These are phyloP conservation scores for Xiphorhynchus elegans DNA, from an alignment of 2,113 vertebrate genomes.

Conservation along the genomic window DNA sequence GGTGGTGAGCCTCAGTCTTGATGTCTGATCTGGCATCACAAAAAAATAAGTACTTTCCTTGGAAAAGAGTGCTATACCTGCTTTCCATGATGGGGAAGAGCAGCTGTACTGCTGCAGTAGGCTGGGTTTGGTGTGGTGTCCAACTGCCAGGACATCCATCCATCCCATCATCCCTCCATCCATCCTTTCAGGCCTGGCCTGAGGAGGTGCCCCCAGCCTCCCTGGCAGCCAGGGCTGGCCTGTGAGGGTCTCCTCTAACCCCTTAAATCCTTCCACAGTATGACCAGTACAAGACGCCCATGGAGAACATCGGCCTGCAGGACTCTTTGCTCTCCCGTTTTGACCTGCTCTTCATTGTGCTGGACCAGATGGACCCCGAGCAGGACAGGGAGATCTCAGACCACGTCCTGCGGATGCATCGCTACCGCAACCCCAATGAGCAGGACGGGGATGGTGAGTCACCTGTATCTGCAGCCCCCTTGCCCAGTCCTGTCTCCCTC, in stretches of 20 bases:
- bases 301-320: slow-evolving; percentile 99
- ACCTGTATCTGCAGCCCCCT: background rate
- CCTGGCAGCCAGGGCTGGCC: background rate
- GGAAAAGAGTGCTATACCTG: background rate
- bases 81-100: background rate
- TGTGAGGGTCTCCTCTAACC: background rate
- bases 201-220: background rate
- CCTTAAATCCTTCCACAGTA: slow-evolving; percentile 76
- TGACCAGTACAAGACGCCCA: slow-evolving; percentile 97
- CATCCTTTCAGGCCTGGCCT: background rate
- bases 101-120: background rate
- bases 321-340: slow-evolving; percentile 96
- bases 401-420: slow-evolving; percentile 95
- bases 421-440: slow-evolving; percentile 89
- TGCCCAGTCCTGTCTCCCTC: background rate
- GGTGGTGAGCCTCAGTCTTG: background rate
- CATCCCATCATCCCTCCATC: background rate
- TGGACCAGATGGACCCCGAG: slow-evolving; percentile 96
- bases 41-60: background rate
- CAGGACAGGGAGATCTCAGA: slow-evolving; percentile 95
- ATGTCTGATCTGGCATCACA: background rate
- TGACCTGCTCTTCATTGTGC: slow-evolving; percentile 94
- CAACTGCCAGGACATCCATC: background rate
- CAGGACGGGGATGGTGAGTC: slow-evolving; percentile 91
- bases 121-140: background rate